Conservation (phyloP, 2,797 vertebrate genomes). For the Jordanella pulchra region DNA sequence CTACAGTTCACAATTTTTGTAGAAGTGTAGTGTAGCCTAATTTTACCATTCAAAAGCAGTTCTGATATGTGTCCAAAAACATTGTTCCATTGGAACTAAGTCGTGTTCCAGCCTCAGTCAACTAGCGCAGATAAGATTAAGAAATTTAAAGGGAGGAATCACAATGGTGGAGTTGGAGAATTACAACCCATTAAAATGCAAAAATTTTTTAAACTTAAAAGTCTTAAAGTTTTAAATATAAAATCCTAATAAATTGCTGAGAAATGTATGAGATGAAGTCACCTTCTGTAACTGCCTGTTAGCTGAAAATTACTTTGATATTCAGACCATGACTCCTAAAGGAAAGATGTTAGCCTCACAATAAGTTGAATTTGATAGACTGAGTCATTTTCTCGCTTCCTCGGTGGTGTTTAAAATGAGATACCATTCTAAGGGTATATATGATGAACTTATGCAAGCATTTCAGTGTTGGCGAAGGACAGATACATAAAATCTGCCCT, state of each 20-base stretch:
- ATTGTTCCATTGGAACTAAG: neutral
- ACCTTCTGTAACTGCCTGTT: no score
- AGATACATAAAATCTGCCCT: conserved; percentile 29
- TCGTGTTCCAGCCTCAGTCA: neutral
- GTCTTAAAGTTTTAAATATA: neutral
- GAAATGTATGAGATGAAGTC: no score
- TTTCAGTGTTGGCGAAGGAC: neutral
- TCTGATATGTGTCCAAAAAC: no score
- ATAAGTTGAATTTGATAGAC: neutral
- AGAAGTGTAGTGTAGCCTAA: neutral
- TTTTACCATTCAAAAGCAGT: neutral
- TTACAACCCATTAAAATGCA: no score
- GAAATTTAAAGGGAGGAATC: neutral
- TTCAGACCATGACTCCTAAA: no score
- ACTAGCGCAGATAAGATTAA: neutral
- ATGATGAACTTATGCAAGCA: conserved; percentile 2
- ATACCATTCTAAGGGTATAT: conserved; percentile 24
- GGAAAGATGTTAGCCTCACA: no score
- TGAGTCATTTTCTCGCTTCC: neutral
- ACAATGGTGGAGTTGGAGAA: neutral
- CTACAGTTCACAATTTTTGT: no score
- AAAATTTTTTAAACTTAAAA: neutral
- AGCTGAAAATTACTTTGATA: no score
- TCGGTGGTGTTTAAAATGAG: conserved; percentile 18
- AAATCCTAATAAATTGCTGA: no score